Conservation (phyloP, 2,113 vertebrate genomes). For the Cottus gobio region DNA sequence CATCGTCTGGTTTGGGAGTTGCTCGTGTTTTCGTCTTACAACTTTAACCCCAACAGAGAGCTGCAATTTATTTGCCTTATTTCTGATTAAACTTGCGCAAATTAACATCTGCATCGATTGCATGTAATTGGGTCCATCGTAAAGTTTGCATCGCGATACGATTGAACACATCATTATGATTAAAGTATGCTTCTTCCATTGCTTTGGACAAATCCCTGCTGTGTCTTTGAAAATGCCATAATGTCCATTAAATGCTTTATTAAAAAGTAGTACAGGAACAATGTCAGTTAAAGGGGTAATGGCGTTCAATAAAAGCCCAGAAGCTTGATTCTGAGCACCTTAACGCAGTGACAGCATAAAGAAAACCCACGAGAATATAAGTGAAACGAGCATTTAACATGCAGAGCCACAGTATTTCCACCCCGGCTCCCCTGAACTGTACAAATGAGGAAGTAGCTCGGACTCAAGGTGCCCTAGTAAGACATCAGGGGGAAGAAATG, state of each 20-base stretch:
- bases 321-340: neutral
- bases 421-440: constrained; percentile 3
- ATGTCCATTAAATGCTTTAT: neutral
- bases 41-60: no score
- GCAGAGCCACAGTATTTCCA: neutral
- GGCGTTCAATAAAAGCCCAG: neutral
- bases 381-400: neutral
- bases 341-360: neutral
- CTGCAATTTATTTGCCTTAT: no score
- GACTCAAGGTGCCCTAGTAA: constrained; percentile 40
- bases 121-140: no score
- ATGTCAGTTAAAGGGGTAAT: neutral
- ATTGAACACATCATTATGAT: no score
- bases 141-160: no score
- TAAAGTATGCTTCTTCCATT: neutral
- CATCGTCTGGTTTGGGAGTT: no score
- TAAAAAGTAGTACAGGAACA: neutral
- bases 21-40: no score
- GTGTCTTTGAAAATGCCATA: neutral
- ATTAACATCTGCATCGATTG: no score
- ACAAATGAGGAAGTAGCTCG: neutral
- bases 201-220: neutral
- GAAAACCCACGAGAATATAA: neutral
- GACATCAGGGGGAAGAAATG: constrained; percentile 50
- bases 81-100: no score